Base-by-base conservation (phyloP, 2,113 vertebrate genomes). In the Xiphophorus maculatus region DNA sequence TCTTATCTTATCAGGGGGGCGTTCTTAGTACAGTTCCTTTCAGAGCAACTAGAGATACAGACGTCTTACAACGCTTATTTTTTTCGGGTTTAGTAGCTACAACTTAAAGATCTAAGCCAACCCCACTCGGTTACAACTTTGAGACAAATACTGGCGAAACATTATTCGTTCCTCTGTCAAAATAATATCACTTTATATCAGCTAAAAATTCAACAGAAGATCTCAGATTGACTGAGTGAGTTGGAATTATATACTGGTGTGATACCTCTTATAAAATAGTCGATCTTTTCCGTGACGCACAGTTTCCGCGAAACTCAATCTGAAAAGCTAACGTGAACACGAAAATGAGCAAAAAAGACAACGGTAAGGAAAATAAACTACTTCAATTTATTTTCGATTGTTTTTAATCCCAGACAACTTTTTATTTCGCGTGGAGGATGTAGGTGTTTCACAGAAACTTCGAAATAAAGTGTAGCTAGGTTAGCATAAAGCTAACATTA, bases 271-370 rank as follows among this genome's bases (percentile, higher is more conserved):
- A 0, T 1, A 0, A 0, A 0, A 28, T 30, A 54, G 5, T 81
- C 68, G 71, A 90, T 90, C 87, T 81, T 79, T 77, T 32, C 66
- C 0, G 60, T 91, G 88, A 92, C 87, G 89, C 33, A 37, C 0
- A 14, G 73, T 74, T 78, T 66, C 83, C 92, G 91, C 86, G 83
- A 89, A 91, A 84, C 71, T 87, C 28, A 0, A 66, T 67, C 75
- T 9, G 9, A 32, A 25, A 54, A 81, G 64, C 48, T 66, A 13
- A 68, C 33, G 67, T 0, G 5, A 14, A 42, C 5, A 14, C 5
- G 11, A 35, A 81, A 30, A 95, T 95, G 94, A 94, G 92, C 83
- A 94, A 94, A 86, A 95, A 94, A 58, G 94, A 95, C 3, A 92
- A 89, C 71, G 86, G 94, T 94, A 61, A 71, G 83, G 71, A 9